phyloP scores from a whole-genome alignment of 2,113 vertebrate genomes.

The Prionailurus viverrinus region DNA sequence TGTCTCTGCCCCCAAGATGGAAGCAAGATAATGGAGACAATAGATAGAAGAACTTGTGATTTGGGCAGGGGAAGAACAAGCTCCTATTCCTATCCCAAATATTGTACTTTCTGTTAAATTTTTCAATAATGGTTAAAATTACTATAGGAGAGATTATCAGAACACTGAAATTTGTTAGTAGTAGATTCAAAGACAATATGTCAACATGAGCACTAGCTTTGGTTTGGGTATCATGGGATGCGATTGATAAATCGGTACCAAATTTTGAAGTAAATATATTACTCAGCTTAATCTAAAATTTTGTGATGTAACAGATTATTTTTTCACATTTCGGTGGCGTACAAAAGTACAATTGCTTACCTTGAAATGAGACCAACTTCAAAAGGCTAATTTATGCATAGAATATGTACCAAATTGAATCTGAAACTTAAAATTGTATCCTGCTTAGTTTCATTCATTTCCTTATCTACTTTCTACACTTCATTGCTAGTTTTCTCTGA shows the following conservation, averaged over 20 bases:
- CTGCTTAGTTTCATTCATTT: neutral
- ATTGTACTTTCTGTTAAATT: neutral
- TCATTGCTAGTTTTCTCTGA: neutral
- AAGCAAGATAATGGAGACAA: neutral
- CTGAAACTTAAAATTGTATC: neutral
- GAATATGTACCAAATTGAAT: neutral
- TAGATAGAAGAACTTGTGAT: neutral
- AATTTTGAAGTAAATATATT: neutral
- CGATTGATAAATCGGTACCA: neutral
- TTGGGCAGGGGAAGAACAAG: neutral
- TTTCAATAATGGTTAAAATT: neutral
- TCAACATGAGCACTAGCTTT: neutral
- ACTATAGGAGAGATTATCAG: neutral
- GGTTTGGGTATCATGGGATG: neutral
- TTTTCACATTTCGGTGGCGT: neutral
- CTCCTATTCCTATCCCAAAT: neutral
- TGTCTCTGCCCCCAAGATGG: neutral
- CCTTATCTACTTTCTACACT: neutral
- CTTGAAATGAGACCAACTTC: neutral
- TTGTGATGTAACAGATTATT: neutral
- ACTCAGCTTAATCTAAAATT: neutral
- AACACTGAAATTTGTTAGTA: neutral
- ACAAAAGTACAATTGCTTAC: neutral
- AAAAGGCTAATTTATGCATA: neutral
- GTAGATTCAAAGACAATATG: neutral